phyloP scores from a whole-genome alignment of 2,113 vertebrate genomes.

The Nansenia antarctica region DNA sequence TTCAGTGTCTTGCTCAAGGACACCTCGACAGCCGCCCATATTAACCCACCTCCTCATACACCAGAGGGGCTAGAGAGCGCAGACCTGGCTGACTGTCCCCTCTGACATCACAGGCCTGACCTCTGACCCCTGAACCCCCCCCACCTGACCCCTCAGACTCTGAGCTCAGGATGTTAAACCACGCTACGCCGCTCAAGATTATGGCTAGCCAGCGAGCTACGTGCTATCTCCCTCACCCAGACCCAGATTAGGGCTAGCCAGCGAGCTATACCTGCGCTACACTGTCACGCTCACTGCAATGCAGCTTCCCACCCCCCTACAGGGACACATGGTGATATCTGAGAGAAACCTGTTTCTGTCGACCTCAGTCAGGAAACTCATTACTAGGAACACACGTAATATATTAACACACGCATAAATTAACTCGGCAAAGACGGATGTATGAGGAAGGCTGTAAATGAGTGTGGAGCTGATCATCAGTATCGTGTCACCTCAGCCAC shows the following conservation, averaged over 20 bases:
- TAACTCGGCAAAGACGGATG: not conserved
- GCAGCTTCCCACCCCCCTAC: not conserved
- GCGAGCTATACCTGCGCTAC: conserved; percentile 25
- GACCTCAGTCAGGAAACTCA: not conserved
- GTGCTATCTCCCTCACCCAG: too few species aligned
- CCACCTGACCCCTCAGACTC: too few species aligned
- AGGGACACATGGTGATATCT: not conserved
- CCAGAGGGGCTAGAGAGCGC: conserved; percentile 16
- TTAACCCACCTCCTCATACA: too few species aligned
- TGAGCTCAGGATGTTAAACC: conserved; percentile 66
- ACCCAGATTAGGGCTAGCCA: conserved; percentile 69
- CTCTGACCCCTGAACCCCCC: too few species aligned
- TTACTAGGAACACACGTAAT: not conserved
- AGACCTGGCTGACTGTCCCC: conserved; percentile 39
- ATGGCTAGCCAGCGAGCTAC: conserved; percentile 50
- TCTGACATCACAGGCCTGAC: conserved; percentile 60
- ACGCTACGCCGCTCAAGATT: conserved; percentile 62
- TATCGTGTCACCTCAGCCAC: not conserved
- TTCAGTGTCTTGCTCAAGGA: too few species aligned
- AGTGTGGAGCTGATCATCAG: too few species aligned
- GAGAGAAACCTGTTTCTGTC: not conserved
- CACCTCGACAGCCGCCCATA: too few species aligned
- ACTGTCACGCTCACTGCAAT: not conserved
- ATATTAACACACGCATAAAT: not conserved
- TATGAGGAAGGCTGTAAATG: not conserved